Evolutionary conservation across 2,888 invertebrate species (phyloP).

Genomic region (Orthosia incerta): DNA sequence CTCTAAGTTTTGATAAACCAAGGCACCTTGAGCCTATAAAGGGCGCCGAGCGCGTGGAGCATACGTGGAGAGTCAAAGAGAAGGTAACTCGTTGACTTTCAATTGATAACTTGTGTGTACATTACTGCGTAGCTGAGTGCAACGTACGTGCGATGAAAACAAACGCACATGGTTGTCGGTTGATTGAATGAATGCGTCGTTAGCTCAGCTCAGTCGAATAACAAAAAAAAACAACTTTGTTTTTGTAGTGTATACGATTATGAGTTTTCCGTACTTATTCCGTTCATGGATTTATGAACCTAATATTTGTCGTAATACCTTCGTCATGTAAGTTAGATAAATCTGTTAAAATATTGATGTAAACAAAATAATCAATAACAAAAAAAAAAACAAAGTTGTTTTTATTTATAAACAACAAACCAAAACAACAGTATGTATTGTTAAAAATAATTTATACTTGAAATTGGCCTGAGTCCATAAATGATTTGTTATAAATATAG

Average conservation of each 20-base stretch:
- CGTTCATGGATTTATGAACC: conserved; percentile 1
- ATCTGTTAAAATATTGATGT: not conserved
- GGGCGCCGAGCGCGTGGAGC: conserved; percentile 93
- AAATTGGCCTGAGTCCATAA: not conserved
- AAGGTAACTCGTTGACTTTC: conserved; percentile 90
- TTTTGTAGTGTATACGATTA: conserved; percentile 31
- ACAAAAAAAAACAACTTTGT: conserved; percentile 54
- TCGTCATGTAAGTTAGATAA: not conserved
- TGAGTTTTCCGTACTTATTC: conserved; percentile 3
- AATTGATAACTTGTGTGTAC: conserved; percentile 57
- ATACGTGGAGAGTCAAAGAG: conserved; percentile 98
- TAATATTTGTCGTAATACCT: not conserved
- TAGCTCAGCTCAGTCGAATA: conserved; percentile 31
- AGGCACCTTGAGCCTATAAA: conserved; percentile 90
- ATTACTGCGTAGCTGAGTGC: conserved; percentile 76
- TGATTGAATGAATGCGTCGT: conserved; percentile 61
- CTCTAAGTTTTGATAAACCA: conserved; percentile 93
- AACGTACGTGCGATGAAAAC: conserved; percentile 75
- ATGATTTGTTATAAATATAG: not conserved
- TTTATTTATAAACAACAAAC: conserved; percentile 32
- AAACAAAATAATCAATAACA: conserved; percentile 32
- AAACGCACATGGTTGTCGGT: conserved; percentile 89
- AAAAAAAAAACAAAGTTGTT: not conserved
- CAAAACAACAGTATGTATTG: conserved; percentile 11
- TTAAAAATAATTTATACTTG: conserved; percentile 8